A percentile compares a stretch with the other conserved stretches of the same genome.
Evolutionary conservation across 2,888 invertebrate genomes (phyloP).

Genomic region (Ectropis crepuscularia): DNA sequence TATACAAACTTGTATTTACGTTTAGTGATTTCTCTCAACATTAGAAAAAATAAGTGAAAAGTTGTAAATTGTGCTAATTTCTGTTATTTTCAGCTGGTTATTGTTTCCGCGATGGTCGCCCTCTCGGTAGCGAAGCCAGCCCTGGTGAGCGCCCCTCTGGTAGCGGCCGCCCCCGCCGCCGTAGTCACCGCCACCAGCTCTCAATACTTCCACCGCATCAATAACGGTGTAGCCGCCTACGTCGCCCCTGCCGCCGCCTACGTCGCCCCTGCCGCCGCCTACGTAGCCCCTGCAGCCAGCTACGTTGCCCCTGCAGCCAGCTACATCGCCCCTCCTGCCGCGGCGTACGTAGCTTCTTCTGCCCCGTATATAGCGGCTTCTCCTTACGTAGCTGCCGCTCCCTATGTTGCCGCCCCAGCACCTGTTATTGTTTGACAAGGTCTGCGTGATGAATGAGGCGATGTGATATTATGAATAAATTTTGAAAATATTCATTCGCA

Average conservation of each 20-base stretch:
- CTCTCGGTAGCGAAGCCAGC: slow-evolving; percentile 69
- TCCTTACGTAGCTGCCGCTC: slow-evolving; percentile 31
- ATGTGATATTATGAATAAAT: slow-evolving; percentile 57
- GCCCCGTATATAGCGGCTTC: slow-evolving; percentile 25
- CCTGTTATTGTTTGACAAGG: slow-evolving; percentile 49
- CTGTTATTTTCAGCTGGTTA: slow-evolving; percentile 59
- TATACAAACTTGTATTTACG: too few relatives aligned
- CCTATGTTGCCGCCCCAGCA: slow-evolving; percentile 39
- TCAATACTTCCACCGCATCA: slow-evolving; percentile 87
- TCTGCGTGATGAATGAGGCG: slow-evolving; percentile 18
- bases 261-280: slow-evolving; percentile 55
- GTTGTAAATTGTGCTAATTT: too few relatives aligned
- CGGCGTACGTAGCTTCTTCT: slow-evolving; percentile 27
- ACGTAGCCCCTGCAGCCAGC: slow-evolving; percentile 48
- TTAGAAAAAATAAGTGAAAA: too few relatives aligned
- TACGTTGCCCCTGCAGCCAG: slow-evolving; percentile 32
- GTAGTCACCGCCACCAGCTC: slow-evolving; percentile 88
- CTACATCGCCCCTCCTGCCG: slow-evolving; percentile 47
- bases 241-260: slow-evolving; percentile 47
- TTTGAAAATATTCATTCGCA: too few relatives aligned
- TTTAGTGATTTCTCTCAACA: too few relatives aligned
- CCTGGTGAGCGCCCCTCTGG: slow-evolving; percentile 62
- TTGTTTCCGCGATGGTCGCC: slow-evolving; percentile 70
- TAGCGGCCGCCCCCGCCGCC: slow-evolving; percentile 74
- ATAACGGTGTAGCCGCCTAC: slow-evolving; percentile 77